These are phyloP conservation scores for Acleris emargana DNA, from an alignment of 2,888 invertebrate genomes.

Conservation along the genomic window DNA sequence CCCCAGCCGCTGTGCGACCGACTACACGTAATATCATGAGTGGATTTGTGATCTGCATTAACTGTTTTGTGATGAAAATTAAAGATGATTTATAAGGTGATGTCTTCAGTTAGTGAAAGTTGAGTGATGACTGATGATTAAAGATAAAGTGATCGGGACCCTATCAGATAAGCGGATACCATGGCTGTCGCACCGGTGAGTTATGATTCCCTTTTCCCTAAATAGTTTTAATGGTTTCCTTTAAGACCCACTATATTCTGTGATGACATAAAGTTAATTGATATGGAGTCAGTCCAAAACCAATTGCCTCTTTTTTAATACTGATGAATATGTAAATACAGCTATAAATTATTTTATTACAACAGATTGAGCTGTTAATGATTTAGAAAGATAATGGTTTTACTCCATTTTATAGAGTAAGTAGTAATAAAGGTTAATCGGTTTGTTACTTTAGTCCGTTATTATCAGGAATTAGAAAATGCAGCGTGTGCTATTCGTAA, in stretches of 20 bases:
- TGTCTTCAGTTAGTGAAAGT: constrained; percentile 62
- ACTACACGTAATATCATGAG: constrained; percentile 62
- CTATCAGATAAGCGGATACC: constrained; percentile 61
- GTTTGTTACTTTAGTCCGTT: too few relatives aligned
- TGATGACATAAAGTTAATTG: constrained; percentile 19
- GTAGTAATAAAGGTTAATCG: neutral
- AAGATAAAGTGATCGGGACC: constrained; percentile 66
- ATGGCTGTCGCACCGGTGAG: constrained; percentile 73
- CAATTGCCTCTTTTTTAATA: constrained; percentile 1
- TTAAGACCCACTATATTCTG: constrained; percentile 1
- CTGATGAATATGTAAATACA: constrained; percentile 21
- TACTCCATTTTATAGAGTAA: constrained; percentile 5
- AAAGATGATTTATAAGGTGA: constrained; percentile 61
- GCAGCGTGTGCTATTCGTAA: too few relatives aligned
- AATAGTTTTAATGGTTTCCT: neutral
- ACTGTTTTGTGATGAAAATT: constrained; percentile 56
- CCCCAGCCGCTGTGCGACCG: constrained; percentile 56
- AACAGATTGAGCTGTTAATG: constrained; percentile 11
- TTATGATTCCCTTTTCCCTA: constrained; percentile 41
- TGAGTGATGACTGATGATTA: constrained; percentile 79
- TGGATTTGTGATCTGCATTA: constrained; percentile 53
- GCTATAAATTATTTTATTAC: constrained; percentile 27
- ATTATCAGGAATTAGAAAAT: too few relatives aligned
- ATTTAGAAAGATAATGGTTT: constrained; percentile 7
- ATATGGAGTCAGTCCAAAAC: constrained; percentile 6